phyloP scores from a whole-genome alignment of 2,113 vertebrate species.

The Tyrannus savana region DNA sequence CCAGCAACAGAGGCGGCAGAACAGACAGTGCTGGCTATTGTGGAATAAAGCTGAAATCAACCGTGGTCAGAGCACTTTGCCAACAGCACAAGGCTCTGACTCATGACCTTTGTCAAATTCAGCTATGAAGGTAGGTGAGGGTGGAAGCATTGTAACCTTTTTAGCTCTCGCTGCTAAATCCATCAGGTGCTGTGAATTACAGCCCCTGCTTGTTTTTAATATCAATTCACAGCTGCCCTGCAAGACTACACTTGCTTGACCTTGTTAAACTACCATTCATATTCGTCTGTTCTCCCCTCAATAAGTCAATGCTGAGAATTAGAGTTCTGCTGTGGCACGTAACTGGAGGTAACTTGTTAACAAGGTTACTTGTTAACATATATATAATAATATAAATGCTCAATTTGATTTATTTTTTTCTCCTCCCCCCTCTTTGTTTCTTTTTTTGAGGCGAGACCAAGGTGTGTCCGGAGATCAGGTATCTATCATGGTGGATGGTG shows the following conservation, averaged over 20 bases:
- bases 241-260: neutral
- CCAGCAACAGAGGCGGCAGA: neutral
- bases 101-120: neutral
- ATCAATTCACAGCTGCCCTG: neutral
- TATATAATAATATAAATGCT: neutral
- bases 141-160: neutral
- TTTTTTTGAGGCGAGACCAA: conserved; percentile 86
- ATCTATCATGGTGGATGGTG: conserved; percentile 95
- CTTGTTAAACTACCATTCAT: neutral
- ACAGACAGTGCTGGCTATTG: neutral
- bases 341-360: neutral
- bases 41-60: neutral
- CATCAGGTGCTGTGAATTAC: neutral
- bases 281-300: neutral
- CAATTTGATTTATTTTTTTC: neutral
- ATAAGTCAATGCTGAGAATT: neutral
- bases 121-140: neutral
- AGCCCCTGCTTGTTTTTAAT: neutral
- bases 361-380: neutral
- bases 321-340: neutral
- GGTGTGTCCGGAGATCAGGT: conserved; percentile 90
- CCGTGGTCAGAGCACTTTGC: neutral
- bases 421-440: neutral
- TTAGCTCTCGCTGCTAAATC: neutral
- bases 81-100: neutral